These are phyloP conservation scores for Phymorhynchus buccinoides DNA, from an alignment of 1,140 invertebrate species.

Conservation along the genomic window DNA sequence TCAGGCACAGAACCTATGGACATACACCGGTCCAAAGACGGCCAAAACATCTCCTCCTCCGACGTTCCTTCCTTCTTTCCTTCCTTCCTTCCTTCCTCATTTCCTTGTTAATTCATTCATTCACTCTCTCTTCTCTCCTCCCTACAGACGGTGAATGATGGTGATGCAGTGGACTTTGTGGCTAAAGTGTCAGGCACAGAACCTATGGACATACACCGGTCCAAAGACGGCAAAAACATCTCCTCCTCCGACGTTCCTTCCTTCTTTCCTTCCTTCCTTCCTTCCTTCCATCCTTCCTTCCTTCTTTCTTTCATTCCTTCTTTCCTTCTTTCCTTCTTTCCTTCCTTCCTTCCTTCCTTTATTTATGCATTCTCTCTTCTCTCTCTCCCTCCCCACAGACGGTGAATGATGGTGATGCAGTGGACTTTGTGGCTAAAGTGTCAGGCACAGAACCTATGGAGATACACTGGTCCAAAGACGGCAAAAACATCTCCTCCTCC, in stretches of 20 bases:
- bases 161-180: conserved; percentile 65
- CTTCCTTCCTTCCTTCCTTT: not conserved
- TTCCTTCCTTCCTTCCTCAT: no score
- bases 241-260: conserved; percentile 47
- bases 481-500: conserved; percentile 58
- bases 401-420: conserved; percentile 64
- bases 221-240: conserved; percentile 64
- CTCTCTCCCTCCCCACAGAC: conserved; percentile 43
- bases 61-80: no score
- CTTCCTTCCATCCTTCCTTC: no score
- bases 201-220: conserved; percentile 67
- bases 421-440: conserved; percentile 69
- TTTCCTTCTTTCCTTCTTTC: not conserved
- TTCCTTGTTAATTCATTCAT: no score
- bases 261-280: no score
- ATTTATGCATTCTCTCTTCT: not conserved
- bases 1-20: conserved; percentile 69
- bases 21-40: conserved; percentile 65
- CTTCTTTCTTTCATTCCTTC: not conserved
- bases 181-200: conserved; percentile 70
- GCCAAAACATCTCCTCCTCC: conserved; percentile 58
- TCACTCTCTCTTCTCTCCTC: no score
- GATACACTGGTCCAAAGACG: conserved; percentile 66
- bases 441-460: conserved; percentile 69
- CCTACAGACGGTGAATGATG: conserved; percentile 66